Base-by-base conservation (phyloP, 2,797 vertebrate genomes). In the Hoplostethus atlanticus region DNA sequence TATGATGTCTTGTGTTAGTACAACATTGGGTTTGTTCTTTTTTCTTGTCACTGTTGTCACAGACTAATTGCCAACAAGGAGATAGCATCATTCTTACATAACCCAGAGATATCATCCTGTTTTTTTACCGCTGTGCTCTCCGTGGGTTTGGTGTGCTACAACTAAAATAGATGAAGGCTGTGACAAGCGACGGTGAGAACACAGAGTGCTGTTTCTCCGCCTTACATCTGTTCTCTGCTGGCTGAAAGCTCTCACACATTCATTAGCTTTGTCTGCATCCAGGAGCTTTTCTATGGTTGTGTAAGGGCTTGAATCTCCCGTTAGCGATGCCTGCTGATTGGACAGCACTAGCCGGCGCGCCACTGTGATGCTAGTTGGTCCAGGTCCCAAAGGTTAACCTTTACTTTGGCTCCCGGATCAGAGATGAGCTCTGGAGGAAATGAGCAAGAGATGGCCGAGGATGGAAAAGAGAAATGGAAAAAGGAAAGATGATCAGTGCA, bases 21-120 rank as follows among this genome's bases (percentile, higher is more conserved):
- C 15, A 67, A 68, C 59, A 67, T 3, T 3, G 40, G 16, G 44
- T 69, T 62, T 58, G n/a, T 4, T 55, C 6, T 63, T 68, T 56
- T 55, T 51, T 64, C 61, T 40, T 53, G 10, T 17, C 64, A 77
- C 30, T 34, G 1, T 17, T 76, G 68, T 75, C 21, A 21, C 72
- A 51, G 53, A 70, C 30, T 71, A 60, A 63, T 70, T 59, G 48
- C 58, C n/a, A 36, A n/a, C 55, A 12, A 80, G 48, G n/a, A 65
- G 77, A 86, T 79, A 80, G 44, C 40, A 75, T 80, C 60, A 17
- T 3, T 61, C 59, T 85, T 72, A 56, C 65, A 64, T 75, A 84
- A 88, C 28, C 6, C 5, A 12, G 62, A 60, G 31, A 71, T 71
- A 56, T 59, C 62, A 70, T 76, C 64, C 51, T 65, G 77, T 60